These are phyloP conservation scores for Sebastes trivittatus DNA, from an alignment of 2,797 vertebrate species.

Conservation along the genomic window DNA sequence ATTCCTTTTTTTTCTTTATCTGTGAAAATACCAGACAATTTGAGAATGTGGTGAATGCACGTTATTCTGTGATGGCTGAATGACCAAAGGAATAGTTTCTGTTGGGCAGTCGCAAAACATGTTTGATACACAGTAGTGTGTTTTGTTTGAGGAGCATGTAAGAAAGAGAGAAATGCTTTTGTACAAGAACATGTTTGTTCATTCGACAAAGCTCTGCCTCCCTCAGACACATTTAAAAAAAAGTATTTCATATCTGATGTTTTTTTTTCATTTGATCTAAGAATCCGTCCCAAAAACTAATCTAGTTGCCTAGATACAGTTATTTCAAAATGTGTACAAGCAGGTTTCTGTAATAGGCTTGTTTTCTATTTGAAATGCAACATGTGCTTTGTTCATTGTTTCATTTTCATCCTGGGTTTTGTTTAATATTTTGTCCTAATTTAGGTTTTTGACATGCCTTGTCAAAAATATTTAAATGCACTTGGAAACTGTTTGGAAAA, in stretches of 20 bases:
- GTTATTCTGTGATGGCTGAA: neutral
- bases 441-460: neutral
- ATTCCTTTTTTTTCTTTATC: neutral
- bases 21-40: neutral
- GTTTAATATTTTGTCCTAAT: neutral
- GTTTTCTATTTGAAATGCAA: neutral
- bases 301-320: neutral
- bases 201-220: neutral
- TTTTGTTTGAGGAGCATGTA: constrained; percentile 17
- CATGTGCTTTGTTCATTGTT: neutral
- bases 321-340: neutral
- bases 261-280: constrained; percentile 12
- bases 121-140: neutral
- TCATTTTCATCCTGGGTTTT: neutral
- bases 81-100: constrained; percentile 1
- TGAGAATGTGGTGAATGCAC: neutral
- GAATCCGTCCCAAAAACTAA: neutral
- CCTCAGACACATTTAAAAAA: neutral
- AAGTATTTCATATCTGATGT: neutral
- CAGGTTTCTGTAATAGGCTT: neutral
- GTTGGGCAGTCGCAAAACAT: neutral
- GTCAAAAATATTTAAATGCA: neutral
- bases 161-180: constrained; percentile 10
- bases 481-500: neutral
- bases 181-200: constrained; percentile 17